Conservation (phyloP, 2,113 vertebrate species). For the Lamprotornis superbus region DNA sequence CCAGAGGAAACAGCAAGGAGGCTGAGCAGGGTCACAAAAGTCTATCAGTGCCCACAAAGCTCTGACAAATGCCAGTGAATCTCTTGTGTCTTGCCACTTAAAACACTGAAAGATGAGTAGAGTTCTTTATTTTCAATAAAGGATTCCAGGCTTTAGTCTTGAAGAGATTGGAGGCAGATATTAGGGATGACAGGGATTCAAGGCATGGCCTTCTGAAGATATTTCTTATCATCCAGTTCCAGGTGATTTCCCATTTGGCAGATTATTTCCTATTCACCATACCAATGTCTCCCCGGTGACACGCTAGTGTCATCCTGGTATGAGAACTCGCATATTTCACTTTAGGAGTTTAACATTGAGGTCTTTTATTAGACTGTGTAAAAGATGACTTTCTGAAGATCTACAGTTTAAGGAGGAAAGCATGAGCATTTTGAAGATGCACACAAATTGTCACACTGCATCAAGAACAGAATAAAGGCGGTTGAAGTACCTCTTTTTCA, state of each 20-base stretch:
- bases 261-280: not conserved
- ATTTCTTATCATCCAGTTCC: not conserved
- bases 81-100: not conserved
- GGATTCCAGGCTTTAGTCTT: not conserved
- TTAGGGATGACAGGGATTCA: not conserved
- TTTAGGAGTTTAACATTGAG: not conserved
- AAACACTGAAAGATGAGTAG: not conserved
- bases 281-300: not conserved
- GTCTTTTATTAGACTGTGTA: not conserved
- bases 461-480: not conserved
- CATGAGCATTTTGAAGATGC: not conserved
- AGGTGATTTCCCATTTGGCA: not conserved
- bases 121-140: not conserved
- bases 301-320: not conserved
- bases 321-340: not conserved
- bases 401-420: not conserved
- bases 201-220: not conserved
- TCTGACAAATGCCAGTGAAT: not conserved
- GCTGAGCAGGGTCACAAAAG: not conserved
- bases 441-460: not conserved
- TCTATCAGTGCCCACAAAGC: fast-evolving
- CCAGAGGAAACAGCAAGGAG: not conserved
- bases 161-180: not conserved
- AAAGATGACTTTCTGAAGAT: not conserved
- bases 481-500: not conserved